Evolutionary conservation across 2,888 invertebrate genomes (phyloP), one percentile per base, ranked within the genome.

Genomic region (Metellina segmentata): DNA sequence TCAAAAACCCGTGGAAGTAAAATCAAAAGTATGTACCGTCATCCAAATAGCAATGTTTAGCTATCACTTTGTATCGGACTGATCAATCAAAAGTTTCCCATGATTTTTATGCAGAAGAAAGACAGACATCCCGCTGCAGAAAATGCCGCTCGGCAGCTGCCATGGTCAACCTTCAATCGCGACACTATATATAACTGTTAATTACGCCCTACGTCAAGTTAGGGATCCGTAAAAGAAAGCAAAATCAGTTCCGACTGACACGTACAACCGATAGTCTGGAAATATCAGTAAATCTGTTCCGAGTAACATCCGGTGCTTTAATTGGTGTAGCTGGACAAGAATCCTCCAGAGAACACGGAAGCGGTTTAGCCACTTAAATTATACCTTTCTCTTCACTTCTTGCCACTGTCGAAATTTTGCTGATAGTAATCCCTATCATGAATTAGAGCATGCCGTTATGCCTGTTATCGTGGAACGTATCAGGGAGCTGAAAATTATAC

Each of bases 121-220:
- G 34, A 77, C 20, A 20, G 74, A 48, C 53, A 61, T 19, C 20
- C 20, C 61, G 20, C 61, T 13, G 9, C 19, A 81, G 81, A 70
- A 81, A 81, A 49, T n/a, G 70, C 48, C 83, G 83, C 53, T 53
- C 20, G 16, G 74, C 83, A 83, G 83, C 83, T 83, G 83, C 53
- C 74, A 74, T 52, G 72, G 81, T 71, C 72, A 83, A 48, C 72
- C 1, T 52, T 72, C 78, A 78, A 19, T 78, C 70, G 83, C 89
- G 90, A 85, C 90, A 90, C 81, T 85, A 85, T 85, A 81, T 82
- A 82, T 82, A 89, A 89, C 83, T 85, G 79, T 90, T 90, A 90
- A 90, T 90, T 81, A 81, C 61, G 53, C 61, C 72, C 53, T 61
- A 71, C 81, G 85, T 81, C 90, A 89, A 78, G 51, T 16, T 9